Evolutionary conservation across 2,797 vertebrate species (phyloP).

Genomic region (Chrosomus eos): DNA sequence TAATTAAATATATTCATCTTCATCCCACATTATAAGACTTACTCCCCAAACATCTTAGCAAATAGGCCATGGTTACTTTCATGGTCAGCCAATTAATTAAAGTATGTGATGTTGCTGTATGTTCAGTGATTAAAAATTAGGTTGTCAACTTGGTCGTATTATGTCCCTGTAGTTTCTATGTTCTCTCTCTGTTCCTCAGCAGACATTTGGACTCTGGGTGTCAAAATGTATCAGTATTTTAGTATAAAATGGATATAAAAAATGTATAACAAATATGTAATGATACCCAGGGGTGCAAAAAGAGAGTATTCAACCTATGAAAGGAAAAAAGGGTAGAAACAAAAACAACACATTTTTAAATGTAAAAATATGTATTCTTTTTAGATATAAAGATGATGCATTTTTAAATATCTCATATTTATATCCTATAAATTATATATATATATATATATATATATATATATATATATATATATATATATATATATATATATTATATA

Average conservation of each 20-base stretch:
- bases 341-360: not conserved
- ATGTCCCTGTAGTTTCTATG: slow-evolving; percentile 36
- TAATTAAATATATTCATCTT: slow-evolving; percentile 72
- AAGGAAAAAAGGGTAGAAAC: not conserved
- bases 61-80: slow-evolving; percentile 72
- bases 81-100: slow-evolving; percentile 75
- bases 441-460: too few species aligned
- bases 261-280: too few species aligned
- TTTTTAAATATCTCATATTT: not conserved
- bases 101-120: slow-evolving; percentile 70
- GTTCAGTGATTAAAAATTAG: slow-evolving; percentile 65
- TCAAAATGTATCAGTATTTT: not conserved
- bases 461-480: too few species aligned
- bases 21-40: slow-evolving; percentile 62
- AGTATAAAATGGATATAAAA: not conserved
- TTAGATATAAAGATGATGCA: too few species aligned
- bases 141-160: slow-evolving; percentile 52
- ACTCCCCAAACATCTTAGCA: slow-evolving; percentile 68
- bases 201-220: not conserved
- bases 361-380: not conserved
- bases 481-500: too few species aligned
- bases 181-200: slow-evolving; percentile 37
- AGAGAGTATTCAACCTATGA: not conserved
- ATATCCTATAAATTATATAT: too few species aligned
- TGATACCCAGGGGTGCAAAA: not conserved